Evolutionary conservation across 2,113 vertebrate species (phyloP), one percentile per base, ranked within the genome.

Genomic region (Zosterops lateralis): DNA sequence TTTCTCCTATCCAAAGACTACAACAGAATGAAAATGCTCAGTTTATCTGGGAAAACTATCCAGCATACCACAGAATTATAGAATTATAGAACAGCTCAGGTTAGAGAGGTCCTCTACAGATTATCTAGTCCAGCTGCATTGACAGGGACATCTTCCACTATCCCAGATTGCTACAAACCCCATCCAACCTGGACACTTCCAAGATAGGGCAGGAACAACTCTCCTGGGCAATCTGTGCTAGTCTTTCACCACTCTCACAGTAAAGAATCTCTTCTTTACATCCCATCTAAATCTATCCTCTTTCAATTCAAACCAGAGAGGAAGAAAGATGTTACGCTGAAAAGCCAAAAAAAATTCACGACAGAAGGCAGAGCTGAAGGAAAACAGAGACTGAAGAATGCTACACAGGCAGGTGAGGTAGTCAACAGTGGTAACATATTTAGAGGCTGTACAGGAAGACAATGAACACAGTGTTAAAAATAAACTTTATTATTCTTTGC

Each of bases 201-300:
- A 75, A 0, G 1, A 72, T 1, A 22, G 15, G 17, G 3, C 25
- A 67, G 4, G 12, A 34, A 67, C 36, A 84, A 0, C 19, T 54
- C 12, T 48, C 32, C 51, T 26, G 17, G 36, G 22, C 12, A 87
- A 20, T 1, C 40, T 82, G 20, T 54, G 20, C 20, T 20, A 34
- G n/a, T 8, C 9, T 10, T 47, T 34, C 12, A 22, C 14, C 31
- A 54, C 5, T 8, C 40, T 62, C 70, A 48, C 47, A 61, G 20
- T 8, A 26, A 60, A 3, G 6, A 67, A 48, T 61, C 34, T 40
- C 26, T n/a, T 56, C 19, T 11, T 53, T 22, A n/a, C 8, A 68
- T 5, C 17, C 12, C 31, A 8, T 6, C 17, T 47, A 28, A 68
- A 81, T 21, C 48, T 53, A 47, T 9, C 3, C 5, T 36, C 31